These are phyloP conservation scores for Erythrocercus mccallii DNA, from an alignment of 2,113 vertebrate genomes.

Conservation along the genomic window DNA sequence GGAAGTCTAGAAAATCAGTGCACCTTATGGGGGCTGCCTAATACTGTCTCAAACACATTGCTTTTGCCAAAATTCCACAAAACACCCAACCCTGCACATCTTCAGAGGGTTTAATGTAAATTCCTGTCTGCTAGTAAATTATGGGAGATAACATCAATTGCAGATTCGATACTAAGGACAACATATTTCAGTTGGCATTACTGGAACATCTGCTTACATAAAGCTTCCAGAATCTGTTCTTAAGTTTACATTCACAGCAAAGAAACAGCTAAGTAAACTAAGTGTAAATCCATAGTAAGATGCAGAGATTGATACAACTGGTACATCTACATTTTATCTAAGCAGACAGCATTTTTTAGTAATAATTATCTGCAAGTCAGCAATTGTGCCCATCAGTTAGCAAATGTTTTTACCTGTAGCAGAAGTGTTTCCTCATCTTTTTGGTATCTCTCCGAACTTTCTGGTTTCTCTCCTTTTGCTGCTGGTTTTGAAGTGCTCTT, in stretches of 20 bases:
- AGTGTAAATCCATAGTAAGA: background rate
- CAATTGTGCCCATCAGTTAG: background rate
- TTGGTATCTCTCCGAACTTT: constrained; percentile 71
- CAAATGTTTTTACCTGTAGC: constrained; percentile 80
- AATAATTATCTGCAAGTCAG: background rate
- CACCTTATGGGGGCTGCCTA: background rate
- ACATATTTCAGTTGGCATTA: background rate
- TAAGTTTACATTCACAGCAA: background rate
- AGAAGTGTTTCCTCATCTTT: constrained; percentile 80
- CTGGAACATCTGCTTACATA: background rate
- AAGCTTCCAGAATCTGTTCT: background rate
- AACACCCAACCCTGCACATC: background rate
- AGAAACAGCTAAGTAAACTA: background rate
- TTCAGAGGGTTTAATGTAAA: background rate
- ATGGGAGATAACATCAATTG: background rate
- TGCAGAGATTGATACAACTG: background rate
- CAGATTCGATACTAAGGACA: background rate
- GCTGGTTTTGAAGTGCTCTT: constrained; percentile 33
- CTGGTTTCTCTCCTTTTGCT: constrained; percentile 49
- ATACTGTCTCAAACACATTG: background rate
- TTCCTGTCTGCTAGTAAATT: background rate
- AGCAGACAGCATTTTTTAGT: background rate
- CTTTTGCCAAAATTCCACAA: background rate
- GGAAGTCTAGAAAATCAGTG: background rate
- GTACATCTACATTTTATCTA: background rate